Conservation (phyloP, 2,113 vertebrate species). For the Oncorhynchus keta region DNA sequence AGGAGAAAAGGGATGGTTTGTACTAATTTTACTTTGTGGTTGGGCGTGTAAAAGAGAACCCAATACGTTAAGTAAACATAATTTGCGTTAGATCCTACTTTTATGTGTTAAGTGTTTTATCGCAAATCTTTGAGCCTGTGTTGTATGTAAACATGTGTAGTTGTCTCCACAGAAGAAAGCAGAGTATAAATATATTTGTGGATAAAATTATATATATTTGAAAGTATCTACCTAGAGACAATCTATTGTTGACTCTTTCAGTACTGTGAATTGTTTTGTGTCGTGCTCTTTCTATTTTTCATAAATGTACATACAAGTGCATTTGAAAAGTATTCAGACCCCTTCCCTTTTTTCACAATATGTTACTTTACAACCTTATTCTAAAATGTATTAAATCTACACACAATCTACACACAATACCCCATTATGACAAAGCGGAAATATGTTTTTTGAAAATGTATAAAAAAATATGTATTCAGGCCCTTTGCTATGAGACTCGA, state of each 20-base stretch:
- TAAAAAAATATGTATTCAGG: no score
- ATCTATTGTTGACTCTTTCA: slow-evolving; percentile 56
- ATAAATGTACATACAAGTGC: slow-evolving; percentile 2
- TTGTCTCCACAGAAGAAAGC: slow-evolving; percentile 64
- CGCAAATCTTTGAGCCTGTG: slow-evolving; percentile 46
- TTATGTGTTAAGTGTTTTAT: slow-evolving; percentile 13
- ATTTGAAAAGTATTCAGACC: neutral
- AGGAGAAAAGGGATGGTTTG: neutral
- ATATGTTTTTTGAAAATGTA: no score
- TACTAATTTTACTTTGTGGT: slow-evolving; percentile 23
- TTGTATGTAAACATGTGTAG: slow-evolving; percentile 70
- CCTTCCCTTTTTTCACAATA: no score
- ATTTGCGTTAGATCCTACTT: neutral
- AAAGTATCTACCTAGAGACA: slow-evolving; percentile 70
- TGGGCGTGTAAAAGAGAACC: slow-evolving; percentile 20
- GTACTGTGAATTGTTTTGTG: slow-evolving; percentile 71
- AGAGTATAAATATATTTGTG: slow-evolving; percentile 74
- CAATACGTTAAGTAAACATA: neutral
- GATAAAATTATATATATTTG: slow-evolving; percentile 74
- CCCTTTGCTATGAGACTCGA: no score
- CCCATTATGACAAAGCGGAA: no score
- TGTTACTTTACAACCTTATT: no score
- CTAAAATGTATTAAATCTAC: no score
- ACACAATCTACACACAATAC: no score
- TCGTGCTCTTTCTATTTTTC: slow-evolving; percentile 36